These are phyloP conservation scores for Kryphioiulus occultus DNA, from an alignment of 2,888 invertebrate species.

Conservation along the genomic window DNA sequence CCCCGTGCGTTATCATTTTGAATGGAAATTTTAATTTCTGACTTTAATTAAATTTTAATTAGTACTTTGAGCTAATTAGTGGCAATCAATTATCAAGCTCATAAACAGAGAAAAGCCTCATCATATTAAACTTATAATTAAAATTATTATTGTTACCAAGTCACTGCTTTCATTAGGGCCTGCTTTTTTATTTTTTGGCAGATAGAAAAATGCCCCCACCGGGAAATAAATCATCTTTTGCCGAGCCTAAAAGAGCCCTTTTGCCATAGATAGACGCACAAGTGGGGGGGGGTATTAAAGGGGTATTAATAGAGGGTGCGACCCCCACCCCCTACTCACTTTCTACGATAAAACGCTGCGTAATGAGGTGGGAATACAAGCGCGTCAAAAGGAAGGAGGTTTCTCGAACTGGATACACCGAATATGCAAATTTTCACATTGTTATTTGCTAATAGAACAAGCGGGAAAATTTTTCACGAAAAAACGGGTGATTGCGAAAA, in stretches of 20 bases:
- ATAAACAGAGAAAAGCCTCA: constrained; percentile 55
- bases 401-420: neutral
- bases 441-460: neutral
- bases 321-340: neutral
- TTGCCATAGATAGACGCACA: neutral
- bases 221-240: constrained; percentile 38
- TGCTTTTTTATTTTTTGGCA: neutral
- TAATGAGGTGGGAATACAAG: neutral
- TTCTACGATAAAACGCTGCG: neutral
- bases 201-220: neutral
- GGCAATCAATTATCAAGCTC: constrained; percentile 56
- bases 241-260: neutral
- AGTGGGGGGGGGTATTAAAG: constrained; percentile 4
- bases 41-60: constrained; percentile 56
- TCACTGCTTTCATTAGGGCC: constrained; percentile 47
- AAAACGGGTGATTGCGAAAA: neutral
- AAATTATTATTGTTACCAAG: constrained; percentile 55
- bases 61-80: constrained; percentile 55
- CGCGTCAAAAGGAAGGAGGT: neutral
- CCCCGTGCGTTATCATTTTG: constrained; percentile 54
- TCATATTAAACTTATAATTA: constrained; percentile 54
- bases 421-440: neutral
- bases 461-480: neutral
- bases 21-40: constrained; percentile 55
- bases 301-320: neutral